phyloP scores from a whole-genome alignment of 2,113 vertebrate species.

The Urocolius indicus region DNA sequence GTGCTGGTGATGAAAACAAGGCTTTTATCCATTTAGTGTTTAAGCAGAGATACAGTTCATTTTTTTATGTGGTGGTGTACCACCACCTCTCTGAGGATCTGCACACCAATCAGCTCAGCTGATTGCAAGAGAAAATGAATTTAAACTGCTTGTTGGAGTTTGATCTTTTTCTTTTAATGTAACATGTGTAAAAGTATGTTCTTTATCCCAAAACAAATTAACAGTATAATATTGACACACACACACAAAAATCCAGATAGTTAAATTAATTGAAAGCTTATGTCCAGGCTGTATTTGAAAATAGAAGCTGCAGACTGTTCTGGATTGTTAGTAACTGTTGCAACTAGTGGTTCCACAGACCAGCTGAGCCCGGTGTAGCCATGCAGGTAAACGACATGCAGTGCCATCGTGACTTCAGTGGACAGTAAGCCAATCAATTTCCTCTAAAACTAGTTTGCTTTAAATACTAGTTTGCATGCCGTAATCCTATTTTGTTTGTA shows the following conservation, averaged over 20 bases:
- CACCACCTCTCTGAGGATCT: neutral
- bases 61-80: neutral
- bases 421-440: neutral
- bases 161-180: neutral
- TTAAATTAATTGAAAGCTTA: neutral
- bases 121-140: neutral
- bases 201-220: neutral
- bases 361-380: accelerated
- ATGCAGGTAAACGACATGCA: accelerated
- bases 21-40: neutral
- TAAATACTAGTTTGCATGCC: neutral
- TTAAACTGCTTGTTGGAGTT: neutral
- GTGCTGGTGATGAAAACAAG: neutral
- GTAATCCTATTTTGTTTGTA: neutral
- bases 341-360: neutral
- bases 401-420: neutral
- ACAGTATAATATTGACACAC: accelerated
- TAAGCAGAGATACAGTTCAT: neutral
- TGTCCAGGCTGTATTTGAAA: neutral
- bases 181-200: neutral
- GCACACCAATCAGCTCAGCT: accelerated
- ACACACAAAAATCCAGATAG: neutral
- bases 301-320: accelerated
- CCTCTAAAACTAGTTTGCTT: neutral
- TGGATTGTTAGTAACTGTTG: no score